A percentile compares a stretch with the other conserved stretches of the same genome.
Evolutionary conservation across 2,888 invertebrate genomes (phyloP).

Genomic region (Acleris cristana): DNA sequence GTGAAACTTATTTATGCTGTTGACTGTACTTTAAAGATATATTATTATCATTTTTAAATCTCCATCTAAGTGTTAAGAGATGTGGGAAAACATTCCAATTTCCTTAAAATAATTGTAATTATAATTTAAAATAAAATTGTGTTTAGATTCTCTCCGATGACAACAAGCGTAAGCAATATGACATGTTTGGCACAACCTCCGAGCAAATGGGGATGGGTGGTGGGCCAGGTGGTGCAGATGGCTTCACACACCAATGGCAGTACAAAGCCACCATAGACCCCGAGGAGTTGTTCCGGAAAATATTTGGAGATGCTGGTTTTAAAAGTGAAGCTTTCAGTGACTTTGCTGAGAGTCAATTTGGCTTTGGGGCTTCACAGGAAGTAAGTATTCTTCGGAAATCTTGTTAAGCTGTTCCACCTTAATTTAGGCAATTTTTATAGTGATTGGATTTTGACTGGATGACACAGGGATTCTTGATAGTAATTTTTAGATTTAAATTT

Average conservation of each 20-base stretch:
- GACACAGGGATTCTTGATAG: no score
- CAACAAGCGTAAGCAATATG: conserved; percentile 95
- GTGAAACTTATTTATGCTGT: no score
- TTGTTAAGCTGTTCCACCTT: no score
- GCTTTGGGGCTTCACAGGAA: conserved; percentile 96
- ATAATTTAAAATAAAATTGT: not conserved
- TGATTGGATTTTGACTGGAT: no score
- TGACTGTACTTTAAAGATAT: no score
- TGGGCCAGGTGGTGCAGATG: conserved; percentile 83
- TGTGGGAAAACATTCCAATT: no score
- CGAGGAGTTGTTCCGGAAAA: conserved; percentile 97
- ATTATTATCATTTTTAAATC: no score
- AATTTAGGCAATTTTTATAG: no score
- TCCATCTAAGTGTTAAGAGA: no score
- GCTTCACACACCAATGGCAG: conserved; percentile 91
- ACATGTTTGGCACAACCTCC: conserved; percentile 94
- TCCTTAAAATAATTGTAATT: not conserved
- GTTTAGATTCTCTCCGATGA: conserved; percentile 94
- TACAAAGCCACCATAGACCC: conserved; percentile 96
- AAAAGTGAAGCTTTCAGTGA: conserved; percentile 88
- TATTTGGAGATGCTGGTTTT: conserved; percentile 94
- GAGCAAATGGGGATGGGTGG: conserved; percentile 93
- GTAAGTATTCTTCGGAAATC: conserved; percentile 67
- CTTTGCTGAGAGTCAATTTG: conserved; percentile 94
- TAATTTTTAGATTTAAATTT: no score